A percentile compares a stretch with the other conserved stretches of the same genome.
Conservation (phyloP, 2,113 vertebrate species). For the Saiga tatarica region DNA sequence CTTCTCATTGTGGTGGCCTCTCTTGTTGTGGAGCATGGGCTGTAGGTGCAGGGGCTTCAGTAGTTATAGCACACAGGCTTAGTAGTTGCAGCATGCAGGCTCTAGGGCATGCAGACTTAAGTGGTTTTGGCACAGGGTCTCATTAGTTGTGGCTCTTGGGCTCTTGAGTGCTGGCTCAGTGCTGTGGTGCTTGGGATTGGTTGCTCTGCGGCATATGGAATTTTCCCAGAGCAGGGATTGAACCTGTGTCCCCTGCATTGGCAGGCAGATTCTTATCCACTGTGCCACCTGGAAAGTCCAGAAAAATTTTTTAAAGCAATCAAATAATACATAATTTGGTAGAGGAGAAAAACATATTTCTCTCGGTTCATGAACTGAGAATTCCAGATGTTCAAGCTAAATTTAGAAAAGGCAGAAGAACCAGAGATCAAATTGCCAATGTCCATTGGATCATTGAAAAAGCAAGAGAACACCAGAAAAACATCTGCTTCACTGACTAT, state of each 20-base stretch:
- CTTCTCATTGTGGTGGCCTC: neutral
- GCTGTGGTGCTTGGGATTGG: neutral
- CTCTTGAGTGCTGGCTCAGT: neutral
- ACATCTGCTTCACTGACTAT: neutral
- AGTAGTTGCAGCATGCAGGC: neutral
- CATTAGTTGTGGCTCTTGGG: neutral
- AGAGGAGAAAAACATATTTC: neutral
- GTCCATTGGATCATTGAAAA: neutral
- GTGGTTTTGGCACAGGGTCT: neutral
- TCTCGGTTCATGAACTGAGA: neutral
- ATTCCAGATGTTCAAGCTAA: neutral
- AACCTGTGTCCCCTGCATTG: neutral
- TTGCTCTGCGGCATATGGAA: neutral
- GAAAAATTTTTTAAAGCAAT: neutral
- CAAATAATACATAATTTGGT: slow-evolving; percentile 35
- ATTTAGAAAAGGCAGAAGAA: neutral
- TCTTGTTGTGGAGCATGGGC: neutral
- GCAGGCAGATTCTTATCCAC: neutral
- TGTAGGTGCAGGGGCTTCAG: neutral
- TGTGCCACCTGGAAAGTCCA: neutral
- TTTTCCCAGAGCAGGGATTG: neutral
- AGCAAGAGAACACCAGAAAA: neutral
- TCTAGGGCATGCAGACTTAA: neutral
- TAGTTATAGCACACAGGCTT: neutral
- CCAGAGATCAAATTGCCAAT: neutral